Evolutionary conservation across 2,113 vertebrate species (phyloP).

Genomic region (Megaceryle maxima): DNA sequence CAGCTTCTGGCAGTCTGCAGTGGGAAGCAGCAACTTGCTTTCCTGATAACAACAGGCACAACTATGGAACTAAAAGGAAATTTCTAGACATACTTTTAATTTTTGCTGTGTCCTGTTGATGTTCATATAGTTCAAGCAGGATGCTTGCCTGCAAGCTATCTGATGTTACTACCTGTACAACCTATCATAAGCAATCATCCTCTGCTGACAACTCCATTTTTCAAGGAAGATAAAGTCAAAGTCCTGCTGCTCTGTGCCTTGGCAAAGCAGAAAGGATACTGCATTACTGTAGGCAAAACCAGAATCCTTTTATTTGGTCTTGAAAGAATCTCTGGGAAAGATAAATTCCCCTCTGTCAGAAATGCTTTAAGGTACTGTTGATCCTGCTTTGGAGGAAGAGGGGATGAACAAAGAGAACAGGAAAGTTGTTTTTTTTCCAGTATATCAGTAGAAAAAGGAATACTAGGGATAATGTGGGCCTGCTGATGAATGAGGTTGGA

Average conservation of each 20-base stretch:
- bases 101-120: constrained; percentile 31
- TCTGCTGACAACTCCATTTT: constrained; percentile 40
- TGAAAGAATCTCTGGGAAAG: neutral
- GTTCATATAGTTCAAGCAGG: constrained; percentile 24
- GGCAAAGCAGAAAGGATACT: neutral
- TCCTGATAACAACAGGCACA: neutral
- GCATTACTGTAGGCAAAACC: neutral
- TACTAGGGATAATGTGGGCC: too few species aligned
- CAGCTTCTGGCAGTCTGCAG: neutral
- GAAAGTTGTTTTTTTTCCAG: too few species aligned
- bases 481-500: too few species aligned
- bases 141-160: constrained; percentile 30
- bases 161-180: constrained; percentile 47
- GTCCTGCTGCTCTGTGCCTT: neutral
- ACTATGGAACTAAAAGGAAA: neutral
- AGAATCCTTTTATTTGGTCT: neutral
- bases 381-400: neutral
- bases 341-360: neutral
- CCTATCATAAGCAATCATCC: constrained; percentile 49
- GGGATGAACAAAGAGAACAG: neutral
- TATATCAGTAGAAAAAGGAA: too few species aligned
- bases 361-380: neutral
- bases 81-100: constrained; percentile 33
- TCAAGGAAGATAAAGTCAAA: constrained; percentile 41
- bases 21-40: neutral